A percentile compares a stretch with the other conserved stretches of the same genome.
phyloP scores from a whole-genome alignment of 2,888 invertebrate genomes.

The Eupithecia tripunctaria region DNA sequence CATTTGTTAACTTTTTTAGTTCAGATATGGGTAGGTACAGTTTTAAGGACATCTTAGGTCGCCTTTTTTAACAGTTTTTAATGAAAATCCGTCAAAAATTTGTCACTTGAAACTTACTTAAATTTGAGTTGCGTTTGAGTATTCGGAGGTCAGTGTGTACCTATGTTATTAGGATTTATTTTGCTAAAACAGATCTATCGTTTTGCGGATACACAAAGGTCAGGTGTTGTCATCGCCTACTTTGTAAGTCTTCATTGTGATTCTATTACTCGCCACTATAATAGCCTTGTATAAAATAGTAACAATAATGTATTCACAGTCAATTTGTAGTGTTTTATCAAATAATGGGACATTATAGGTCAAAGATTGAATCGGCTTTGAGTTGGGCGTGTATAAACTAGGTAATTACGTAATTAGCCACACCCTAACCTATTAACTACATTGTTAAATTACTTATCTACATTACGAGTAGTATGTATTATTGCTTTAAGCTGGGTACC shows the following conservation, averaged over 20 bases:
- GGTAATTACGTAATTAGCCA: slow-evolving; percentile 8
- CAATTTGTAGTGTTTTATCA: background rate
- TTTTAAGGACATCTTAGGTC: no score
- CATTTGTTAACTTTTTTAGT: no score
- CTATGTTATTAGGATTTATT: background rate
- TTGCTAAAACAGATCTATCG: background rate
- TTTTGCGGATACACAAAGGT: slow-evolving; percentile 3
- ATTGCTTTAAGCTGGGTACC: background rate
- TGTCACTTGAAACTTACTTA: no score
- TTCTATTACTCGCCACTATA: slow-evolving; percentile 20
- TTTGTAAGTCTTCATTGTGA: slow-evolving; percentile 32
- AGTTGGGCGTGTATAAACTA: background rate
- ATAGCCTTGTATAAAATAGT: background rate
- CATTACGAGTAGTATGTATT: background rate
- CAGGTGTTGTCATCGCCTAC: slow-evolving; percentile 16
- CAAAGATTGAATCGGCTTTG: background rate
- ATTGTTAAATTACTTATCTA: background rate
- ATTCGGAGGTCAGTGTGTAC: no score
- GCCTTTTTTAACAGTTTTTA: no score
- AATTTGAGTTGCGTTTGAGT: no score
- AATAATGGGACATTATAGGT: background rate
- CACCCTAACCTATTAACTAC: background rate
- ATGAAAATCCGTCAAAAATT: no score
- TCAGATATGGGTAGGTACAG: no score
- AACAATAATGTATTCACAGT: slow-evolving; percentile 18